These are phyloP conservation scores for Meloe dianella DNA, from an alignment of 2,888 invertebrate genomes.

Conservation along the genomic window DNA sequence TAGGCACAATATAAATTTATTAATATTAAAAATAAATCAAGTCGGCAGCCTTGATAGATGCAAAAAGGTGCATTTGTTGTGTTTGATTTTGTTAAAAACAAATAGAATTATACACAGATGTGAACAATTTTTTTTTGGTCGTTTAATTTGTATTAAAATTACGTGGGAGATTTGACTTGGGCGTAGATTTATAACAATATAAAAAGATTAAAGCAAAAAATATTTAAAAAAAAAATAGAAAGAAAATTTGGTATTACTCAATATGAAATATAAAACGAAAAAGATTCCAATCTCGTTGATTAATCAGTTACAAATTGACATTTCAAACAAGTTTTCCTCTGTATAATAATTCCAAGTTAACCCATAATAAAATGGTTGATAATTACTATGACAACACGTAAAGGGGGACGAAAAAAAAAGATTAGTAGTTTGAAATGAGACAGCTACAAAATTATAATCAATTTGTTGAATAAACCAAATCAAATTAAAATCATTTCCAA, in stretches of 20 bases:
- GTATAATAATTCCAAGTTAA: neutral
- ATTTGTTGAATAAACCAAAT: neutral
- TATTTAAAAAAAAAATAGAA: neutral
- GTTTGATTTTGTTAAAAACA: neutral
- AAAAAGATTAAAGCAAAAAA: neutral
- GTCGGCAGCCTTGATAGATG: conserved; percentile 7
- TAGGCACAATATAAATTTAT: conserved; percentile 10
- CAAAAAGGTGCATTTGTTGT: neutral
- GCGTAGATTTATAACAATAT: neutral
- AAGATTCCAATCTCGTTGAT: neutral
- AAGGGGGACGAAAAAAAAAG: neutral
- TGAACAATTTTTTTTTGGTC: neutral
- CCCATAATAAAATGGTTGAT: neutral
- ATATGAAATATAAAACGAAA: neutral
- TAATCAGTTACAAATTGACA: conserved; percentile 10
- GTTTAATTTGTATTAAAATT: too few species aligned
- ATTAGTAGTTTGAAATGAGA: too few species aligned
- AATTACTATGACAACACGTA: neutral
- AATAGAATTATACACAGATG: neutral
- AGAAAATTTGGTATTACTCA: neutral
- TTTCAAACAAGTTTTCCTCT: neutral
- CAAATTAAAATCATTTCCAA: neutral
- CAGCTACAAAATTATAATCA: conserved; percentile 6
- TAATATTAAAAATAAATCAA: conserved; percentile 11
- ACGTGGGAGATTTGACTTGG: neutral